Conservation (phyloP, 2,797 vertebrate genomes). For the Chloroceryle inda region DNA sequence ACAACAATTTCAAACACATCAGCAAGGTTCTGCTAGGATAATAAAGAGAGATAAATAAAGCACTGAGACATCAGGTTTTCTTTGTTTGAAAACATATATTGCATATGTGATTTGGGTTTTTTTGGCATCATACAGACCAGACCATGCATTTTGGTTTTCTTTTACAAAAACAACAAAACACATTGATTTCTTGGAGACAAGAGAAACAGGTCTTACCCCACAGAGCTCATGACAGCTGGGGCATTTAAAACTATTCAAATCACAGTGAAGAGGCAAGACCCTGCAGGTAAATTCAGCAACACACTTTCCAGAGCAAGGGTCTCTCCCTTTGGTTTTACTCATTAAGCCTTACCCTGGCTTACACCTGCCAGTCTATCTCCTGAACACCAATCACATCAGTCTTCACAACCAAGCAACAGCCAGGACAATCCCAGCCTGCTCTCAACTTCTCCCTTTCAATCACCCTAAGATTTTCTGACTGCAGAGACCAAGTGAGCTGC, state of each 20-base stretch:
- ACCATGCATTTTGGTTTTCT: background rate
- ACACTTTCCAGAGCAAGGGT: background rate
- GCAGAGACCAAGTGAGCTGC: background rate
- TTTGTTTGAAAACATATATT: slow-evolving; percentile 56
- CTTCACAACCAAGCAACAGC: background rate
- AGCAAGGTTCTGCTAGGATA: background rate
- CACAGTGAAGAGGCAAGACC: background rate
- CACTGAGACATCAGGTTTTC: background rate
- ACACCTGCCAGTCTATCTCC: background rate
- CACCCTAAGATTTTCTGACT: background rate
- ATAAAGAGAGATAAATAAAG: background rate
- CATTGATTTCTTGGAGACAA: slow-evolving; percentile 8
- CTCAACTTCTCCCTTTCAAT: background rate
- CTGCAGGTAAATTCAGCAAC: background rate
- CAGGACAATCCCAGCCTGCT: background rate
- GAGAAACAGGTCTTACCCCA: background rate
- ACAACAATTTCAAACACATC: background rate
- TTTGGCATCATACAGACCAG: slow-evolving; percentile 48
- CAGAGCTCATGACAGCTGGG: background rate
- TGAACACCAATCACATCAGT: background rate
- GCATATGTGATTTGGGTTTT: background rate
- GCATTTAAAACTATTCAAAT: background rate
- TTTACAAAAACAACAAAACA: slow-evolving; percentile 25
- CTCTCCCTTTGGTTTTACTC: background rate
- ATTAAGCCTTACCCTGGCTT: background rate